phyloP scores from a whole-genome alignment of 2,888 invertebrate genomes.

The Diadegma fenestrale region DNA sequence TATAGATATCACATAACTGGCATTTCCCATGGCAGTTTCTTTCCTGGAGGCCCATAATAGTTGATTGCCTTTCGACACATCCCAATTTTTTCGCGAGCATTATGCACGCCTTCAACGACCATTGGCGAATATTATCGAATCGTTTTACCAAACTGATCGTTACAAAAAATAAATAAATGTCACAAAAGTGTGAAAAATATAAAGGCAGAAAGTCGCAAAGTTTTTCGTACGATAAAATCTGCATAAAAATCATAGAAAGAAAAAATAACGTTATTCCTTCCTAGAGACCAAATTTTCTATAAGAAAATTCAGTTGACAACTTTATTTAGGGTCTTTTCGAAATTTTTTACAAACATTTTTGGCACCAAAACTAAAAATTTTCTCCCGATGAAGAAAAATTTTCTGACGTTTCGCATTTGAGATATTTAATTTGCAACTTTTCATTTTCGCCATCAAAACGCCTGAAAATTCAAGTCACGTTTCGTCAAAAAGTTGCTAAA shows the following conservation, averaged over 20 bases:
- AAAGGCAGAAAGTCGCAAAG: constrained; percentile 19
- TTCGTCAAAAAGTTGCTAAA: too few relatives aligned
- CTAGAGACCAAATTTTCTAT: background rate
- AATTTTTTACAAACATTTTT: too few relatives aligned
- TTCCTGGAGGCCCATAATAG: constrained; percentile 64
- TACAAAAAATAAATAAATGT: constrained; percentile 28
- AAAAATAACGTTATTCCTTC: too few relatives aligned
- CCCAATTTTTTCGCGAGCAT: constrained; percentile 61
- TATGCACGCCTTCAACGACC: constrained; percentile 51
- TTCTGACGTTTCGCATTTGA: too few relatives aligned
- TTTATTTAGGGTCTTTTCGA: too few relatives aligned
- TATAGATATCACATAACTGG: constrained; percentile 40
- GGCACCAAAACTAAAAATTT: too few relatives aligned
- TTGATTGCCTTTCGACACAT: constrained; percentile 65
- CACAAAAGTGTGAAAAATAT: constrained; percentile 48
- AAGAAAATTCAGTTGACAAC: background rate
- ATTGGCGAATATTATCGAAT: constrained; percentile 59
- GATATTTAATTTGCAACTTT: too few relatives aligned
- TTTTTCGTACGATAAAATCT: constrained; percentile 36
- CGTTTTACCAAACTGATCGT: constrained; percentile 60
- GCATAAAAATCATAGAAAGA: too few relatives aligned
- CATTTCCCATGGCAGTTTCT: constrained; percentile 52
- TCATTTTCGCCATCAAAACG: too few relatives aligned
- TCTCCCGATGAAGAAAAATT: too few relatives aligned
- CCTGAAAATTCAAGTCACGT: too few relatives aligned